These are phyloP conservation scores for Myrmophylax atrothorax DNA, from an alignment of 2,113 vertebrate genomes.

Conservation along the genomic window DNA sequence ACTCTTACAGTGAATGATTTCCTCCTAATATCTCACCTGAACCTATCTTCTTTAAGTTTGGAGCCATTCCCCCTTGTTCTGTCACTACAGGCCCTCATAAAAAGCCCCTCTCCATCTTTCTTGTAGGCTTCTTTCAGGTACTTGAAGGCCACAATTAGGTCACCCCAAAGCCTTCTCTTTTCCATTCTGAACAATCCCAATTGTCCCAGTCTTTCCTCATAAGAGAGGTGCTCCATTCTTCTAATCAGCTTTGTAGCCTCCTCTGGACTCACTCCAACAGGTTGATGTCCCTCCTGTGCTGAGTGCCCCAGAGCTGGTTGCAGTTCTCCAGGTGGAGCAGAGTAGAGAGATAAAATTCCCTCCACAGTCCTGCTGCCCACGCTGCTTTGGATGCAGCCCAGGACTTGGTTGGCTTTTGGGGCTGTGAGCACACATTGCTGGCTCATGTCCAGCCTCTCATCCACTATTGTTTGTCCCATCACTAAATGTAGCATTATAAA, in stretches of 20 bases:
- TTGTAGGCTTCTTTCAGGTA: neutral
- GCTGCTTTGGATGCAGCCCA: neutral
- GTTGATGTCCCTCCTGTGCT: neutral
- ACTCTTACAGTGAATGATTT: neutral
- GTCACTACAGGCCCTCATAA: neutral
- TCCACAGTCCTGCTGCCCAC: neutral
- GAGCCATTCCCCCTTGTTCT: neutral
- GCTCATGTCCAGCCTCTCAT: neutral
- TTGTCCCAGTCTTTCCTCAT: neutral
- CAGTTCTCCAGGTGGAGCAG: neutral
- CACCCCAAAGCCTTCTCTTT: neutral
- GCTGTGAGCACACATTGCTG: neutral
- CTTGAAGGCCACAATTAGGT: neutral
- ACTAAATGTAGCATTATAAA: neutral
- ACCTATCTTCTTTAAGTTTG: neutral
- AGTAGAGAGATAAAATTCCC: neutral
- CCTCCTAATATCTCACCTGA: neutral
- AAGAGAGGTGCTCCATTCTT: neutral
- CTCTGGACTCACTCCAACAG: neutral
- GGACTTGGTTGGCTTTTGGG: neutral
- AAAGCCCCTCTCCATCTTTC: neutral
- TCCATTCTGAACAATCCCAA: neutral
- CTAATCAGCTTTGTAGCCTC: fast-evolving
- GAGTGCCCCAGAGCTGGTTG: neutral
- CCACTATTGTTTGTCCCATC: neutral